Evolutionary conservation across 2,113 vertebrate species (phyloP).

Genomic region (Peromyscus maniculatus): DNA sequence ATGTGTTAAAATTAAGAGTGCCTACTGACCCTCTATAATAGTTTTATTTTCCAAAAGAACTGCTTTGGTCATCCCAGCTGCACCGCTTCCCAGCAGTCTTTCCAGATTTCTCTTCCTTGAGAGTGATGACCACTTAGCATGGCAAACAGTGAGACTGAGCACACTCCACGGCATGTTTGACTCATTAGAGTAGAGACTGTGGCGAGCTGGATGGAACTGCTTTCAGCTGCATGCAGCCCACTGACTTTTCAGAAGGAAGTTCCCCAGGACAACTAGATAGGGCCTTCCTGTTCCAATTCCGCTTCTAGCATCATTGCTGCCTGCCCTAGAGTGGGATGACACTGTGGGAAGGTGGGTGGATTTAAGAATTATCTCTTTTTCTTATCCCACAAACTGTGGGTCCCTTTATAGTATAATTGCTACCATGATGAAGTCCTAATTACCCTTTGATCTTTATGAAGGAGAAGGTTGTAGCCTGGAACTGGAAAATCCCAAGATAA

Average conservation of each 20-base stretch:
- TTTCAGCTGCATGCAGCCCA: background rate
- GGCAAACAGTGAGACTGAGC: background rate
- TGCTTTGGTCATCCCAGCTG: background rate
- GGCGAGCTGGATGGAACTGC: background rate
- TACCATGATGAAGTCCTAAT: constrained; percentile 29
- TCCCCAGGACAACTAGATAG: background rate
- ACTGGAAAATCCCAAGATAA: background rate
- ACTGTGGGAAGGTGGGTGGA: background rate
- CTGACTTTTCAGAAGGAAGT: background rate
- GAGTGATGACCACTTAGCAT: background rate
- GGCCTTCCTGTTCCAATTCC: background rate
- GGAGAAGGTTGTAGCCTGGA: constrained; percentile 28
- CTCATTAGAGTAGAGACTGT: background rate
- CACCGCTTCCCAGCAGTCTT: background rate
- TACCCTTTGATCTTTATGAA: constrained; percentile 26
- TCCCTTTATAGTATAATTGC: constrained; percentile 36
- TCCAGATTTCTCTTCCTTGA: background rate
- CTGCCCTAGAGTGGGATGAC: background rate
- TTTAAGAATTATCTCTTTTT: constrained; percentile 30
- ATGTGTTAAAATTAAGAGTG: background rate
- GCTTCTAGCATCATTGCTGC: background rate
- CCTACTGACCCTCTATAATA: background rate
- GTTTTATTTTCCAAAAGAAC: background rate
- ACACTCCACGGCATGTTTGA: background rate
- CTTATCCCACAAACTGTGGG: background rate